Evolutionary conservation across 2,113 vertebrate genomes (phyloP), one percentile per base, ranked within the genome.

Genomic region (Eurypyga helias): DNA sequence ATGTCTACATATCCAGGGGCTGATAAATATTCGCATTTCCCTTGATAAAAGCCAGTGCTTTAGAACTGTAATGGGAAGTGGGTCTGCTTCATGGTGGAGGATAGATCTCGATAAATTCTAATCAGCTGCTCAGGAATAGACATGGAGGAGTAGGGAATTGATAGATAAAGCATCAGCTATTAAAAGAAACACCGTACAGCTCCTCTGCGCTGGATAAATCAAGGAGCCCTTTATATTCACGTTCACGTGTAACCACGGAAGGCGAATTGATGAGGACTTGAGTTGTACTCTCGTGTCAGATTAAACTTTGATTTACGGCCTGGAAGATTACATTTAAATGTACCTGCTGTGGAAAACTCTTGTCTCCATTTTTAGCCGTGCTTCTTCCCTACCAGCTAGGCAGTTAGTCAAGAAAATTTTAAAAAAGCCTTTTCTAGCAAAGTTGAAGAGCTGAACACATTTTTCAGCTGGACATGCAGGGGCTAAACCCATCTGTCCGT

Each of bases 261-360:
- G 75, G 52, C 1, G 4, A 61, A 70, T 81, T 76, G 80, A 84
- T 21, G 70, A 46, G 61, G 49, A 13, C 45, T 51, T 19, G 41
- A 51, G 72, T 34, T 71, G 51, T 51, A n/a, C 65, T 62, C 85
- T 75, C 9, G 2, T 17, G 71, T 72, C 2, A 0, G 65, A 86
- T 91, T 82, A 86, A 82, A 67, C 43, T 51, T 81, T 89, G 91
- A 97, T 96, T 97, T 93, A 93, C 81, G 82, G 87, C 71, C 72
- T 23, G 57, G 64, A 29, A 84, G 87, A 58, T 90, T 66, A 25
- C 49, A 88, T 58, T 90, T 57, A 69, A 79, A 87, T 19, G 73
- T 41, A 82, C 57, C 91, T 75, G 71, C 34, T 85, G 69, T 17
- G 69, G 91, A 60, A 91, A 79, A 76, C 28, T 19, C 49, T 79